phyloP scores from a whole-genome alignment of 1,140 invertebrate genomes.

The Ericerus pela region DNA sequence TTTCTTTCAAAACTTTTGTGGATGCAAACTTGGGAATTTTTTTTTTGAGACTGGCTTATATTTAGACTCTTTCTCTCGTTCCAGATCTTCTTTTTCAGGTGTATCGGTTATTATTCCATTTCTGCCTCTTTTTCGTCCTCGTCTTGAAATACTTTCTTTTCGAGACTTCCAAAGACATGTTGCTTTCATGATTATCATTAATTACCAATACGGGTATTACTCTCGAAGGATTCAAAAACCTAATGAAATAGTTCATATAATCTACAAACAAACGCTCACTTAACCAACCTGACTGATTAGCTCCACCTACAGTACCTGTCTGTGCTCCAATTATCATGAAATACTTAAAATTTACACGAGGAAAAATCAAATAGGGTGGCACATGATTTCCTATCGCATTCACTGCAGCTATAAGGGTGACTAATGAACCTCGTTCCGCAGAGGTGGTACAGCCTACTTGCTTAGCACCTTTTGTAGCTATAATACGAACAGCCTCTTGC shows the following conservation, averaged over 20 bases:
- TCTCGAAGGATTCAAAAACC: background rate
- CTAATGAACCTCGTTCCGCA: slow-evolving; percentile 24
- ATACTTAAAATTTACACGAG: slow-evolving; percentile 29
- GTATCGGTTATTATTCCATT: no score
- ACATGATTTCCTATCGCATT: slow-evolving; percentile 27
- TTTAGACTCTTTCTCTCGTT: no score
- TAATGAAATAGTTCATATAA: slow-evolving; percentile 16
- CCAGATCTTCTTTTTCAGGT: no score
- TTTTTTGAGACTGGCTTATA: no score
- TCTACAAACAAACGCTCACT: slow-evolving; percentile 26
- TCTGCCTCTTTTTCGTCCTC: no score
- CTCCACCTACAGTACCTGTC: slow-evolving; percentile 25
- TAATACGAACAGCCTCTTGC: slow-evolving; percentile 26
- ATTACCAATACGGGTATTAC: slow-evolving; percentile 26
- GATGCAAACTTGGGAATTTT: no score
- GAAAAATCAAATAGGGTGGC: slow-evolving; percentile 32
- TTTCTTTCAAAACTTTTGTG: no score
- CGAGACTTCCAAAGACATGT: slow-evolving; percentile 23
- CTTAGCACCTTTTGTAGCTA: slow-evolving; percentile 24
- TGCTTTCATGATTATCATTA: slow-evolving; percentile 29
- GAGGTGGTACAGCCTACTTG: slow-evolving; percentile 27
- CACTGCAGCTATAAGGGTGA: slow-evolving; percentile 23
- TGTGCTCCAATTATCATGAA: slow-evolving; percentile 34
- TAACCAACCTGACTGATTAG: slow-evolving; percentile 32
- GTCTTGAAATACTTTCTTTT: no score